A percentile compares a stretch with the other conserved stretches of the same genome.
Conservation (phyloP, 2,888 invertebrate species). For the Tineola bisselliella region DNA sequence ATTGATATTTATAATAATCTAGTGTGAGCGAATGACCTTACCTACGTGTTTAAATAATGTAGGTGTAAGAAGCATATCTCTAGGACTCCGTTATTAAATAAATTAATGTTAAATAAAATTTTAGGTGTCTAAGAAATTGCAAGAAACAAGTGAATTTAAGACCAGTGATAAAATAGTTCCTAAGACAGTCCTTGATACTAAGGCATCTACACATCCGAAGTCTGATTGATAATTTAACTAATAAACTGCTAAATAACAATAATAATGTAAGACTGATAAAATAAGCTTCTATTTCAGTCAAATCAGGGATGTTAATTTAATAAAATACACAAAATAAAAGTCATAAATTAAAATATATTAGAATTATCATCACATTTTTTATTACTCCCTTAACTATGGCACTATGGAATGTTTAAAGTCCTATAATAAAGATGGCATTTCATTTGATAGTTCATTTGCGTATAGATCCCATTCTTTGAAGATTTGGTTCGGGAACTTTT, state of each 20-base stretch:
- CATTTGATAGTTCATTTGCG: background rate
- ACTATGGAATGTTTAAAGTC: conserved; percentile 9
- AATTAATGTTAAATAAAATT: background rate
- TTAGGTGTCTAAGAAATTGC: background rate
- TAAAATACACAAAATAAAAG: background rate
- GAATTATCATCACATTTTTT: conserved; percentile 7
- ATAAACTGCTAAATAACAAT: background rate
- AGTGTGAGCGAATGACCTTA: too few relatives aligned
- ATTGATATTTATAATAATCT: too few relatives aligned
- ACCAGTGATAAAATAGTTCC: too few relatives aligned
- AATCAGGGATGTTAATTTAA: background rate
- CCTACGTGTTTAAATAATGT: too few relatives aligned
- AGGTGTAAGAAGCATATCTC: too few relatives aligned
- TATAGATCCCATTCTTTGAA: conserved; percentile 22
- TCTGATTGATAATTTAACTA: background rate
- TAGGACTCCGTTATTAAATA: too few relatives aligned
- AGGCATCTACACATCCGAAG: background rate
- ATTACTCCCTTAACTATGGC: conserved; percentile 3
- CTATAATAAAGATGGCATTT: background rate
- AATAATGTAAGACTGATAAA: background rate
- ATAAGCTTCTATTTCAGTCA: too few relatives aligned
- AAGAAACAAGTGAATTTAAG: background rate
- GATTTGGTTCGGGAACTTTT: conserved; percentile 46
- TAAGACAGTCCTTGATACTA: too few relatives aligned
- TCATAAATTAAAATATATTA: background rate